Evolutionary conservation across 1,140 invertebrate genomes (phyloP), one percentile per base, ranked within the genome.

Genomic region (Acromyrmex heyeri): DNA sequence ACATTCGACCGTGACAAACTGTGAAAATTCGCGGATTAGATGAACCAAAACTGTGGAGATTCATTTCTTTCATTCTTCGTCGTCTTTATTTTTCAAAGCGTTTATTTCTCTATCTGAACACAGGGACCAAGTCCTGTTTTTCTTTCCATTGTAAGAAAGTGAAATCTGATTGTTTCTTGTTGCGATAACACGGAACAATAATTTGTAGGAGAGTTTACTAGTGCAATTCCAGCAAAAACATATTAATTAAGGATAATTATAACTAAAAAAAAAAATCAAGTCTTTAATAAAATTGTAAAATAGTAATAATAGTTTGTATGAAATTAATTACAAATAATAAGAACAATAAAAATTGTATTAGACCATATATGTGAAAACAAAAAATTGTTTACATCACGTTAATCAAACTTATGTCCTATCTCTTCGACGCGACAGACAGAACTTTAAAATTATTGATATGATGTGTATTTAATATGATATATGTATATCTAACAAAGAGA

Each of bases 81-180:
- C 24, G 24, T 24, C 24, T 24, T 24, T 24, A 57, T 57, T 8
- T 30, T 30, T 30, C 27, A 30, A 30, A 30, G 27, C 2, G 3
- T 30, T 3, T 30, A 30, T 3, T 30, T 30, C 3, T 30, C 27
- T 30, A 30, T 30, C 27, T 30, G 3, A 30, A 30, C 2, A 30
- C 27, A 30, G 0, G 27, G 2, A 30, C 2, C 27, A 30, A 30
- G 27, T 30, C 27, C 0, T 30, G 3, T 30, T 30, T 30, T 30
- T 3, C 27, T 30, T 30, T 30, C 27, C 27, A 30, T 30, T 30
- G 5, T 34, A 70, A 81, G 78, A 70, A 81, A 81, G 65, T 81
- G 65, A 81, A 81, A 81, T 57, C 48, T 81, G 14, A 7, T 7
- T 53, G 14, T 79, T 55, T 21, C 14, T 53, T 50, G n/a, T 38